These are phyloP conservation scores for Platysternon megacephalum DNA, from an alignment of 2,113 vertebrate species.

Conservation along the genomic window DNA sequence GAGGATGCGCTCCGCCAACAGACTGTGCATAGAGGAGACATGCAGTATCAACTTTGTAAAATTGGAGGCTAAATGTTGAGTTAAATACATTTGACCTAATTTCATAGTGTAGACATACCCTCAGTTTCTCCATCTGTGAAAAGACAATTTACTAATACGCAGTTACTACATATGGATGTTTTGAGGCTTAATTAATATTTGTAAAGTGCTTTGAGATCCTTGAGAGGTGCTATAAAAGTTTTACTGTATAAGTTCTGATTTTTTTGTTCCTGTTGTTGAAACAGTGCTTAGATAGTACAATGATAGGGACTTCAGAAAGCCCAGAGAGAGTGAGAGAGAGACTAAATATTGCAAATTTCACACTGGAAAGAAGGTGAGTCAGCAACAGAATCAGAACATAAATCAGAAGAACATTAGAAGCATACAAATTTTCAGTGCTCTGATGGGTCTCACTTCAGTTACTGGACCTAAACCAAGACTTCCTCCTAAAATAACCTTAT, in stretches of 20 bases:
- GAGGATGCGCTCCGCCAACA: no score
- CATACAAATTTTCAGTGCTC: conserved; percentile 32
- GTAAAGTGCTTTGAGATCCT: not conserved
- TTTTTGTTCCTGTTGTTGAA: conserved; percentile 53
- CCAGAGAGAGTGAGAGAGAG: conserved; percentile 20
- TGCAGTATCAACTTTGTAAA: no score
- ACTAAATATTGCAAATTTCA: conserved; percentile 51
- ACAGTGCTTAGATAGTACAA: conserved; percentile 52
- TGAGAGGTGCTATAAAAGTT: not conserved
- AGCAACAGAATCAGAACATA: conserved; percentile 21
- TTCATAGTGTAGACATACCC: no score
- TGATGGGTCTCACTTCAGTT: conserved; percentile 5
- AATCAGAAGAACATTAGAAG: conserved; percentile 7
- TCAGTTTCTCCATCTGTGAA: not conserved
- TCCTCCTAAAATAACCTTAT: not conserved
- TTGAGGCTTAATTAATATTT: not conserved
- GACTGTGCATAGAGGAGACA: no score
- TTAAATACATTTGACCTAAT: no score
- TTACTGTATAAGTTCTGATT: not conserved
- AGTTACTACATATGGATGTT: not conserved
- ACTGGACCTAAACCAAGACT: not conserved
- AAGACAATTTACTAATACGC: not conserved
- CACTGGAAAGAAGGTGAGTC: conserved; percentile 51
- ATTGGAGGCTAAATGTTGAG: no score
- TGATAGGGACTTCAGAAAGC: not conserved